Evolutionary conservation across 2,797 vertebrate species (phyloP), one percentile per base, ranked within the genome.

Genomic region (Glyptemys insculpta): DNA sequence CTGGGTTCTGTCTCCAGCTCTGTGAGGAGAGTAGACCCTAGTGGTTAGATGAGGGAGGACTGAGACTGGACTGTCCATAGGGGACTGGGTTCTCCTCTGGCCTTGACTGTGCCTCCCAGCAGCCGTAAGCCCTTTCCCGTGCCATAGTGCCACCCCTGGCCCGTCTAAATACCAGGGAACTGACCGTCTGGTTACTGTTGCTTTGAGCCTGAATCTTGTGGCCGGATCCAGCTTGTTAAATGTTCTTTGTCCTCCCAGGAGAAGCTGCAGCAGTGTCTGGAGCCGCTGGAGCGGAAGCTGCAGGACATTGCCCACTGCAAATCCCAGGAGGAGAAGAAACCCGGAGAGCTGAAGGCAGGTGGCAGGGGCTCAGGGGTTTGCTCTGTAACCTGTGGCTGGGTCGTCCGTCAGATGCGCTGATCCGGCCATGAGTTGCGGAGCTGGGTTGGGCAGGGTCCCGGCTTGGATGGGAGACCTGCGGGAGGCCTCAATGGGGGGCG

Each of bases 301-400:
- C 99, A 99, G 94, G 98, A 98, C 1, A 98, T 99, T 0, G 97
- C 98, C 93, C 97, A 98, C 93, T 99, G 98, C 93, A 99, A 99
- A 94, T 98, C 98, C 34, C 98, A 98, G 19, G 98, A 99, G 6
- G 99, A 99, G 94, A 99, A 99, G 8, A 99, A 99, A 94, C 99
- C 99, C 1, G 98, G 98, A 87, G 99, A 99, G 90, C 98, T 99
- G 57, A 99, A 99, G 99, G 99, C 99, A 96, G 96, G 97, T 37
- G 15, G 72, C 83, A 80, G 25, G 3, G 85, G 25, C 29, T 18
- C 1, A 29, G 16, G 31, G 27, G 31, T 25, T 49, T 53, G 19
- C 25, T 65, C 68, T 47, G n/a, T 44, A 23, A 14, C 5, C 12
- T 21, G 56, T 7, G 23, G 59, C 50, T 10, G 23, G 56, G 23